A percentile compares a stretch with the other conserved stretches of the same genome.
Evolutionary conservation across 2,113 vertebrate genomes (phyloP).

Genomic region (Oplegnathus fasciatus): DNA sequence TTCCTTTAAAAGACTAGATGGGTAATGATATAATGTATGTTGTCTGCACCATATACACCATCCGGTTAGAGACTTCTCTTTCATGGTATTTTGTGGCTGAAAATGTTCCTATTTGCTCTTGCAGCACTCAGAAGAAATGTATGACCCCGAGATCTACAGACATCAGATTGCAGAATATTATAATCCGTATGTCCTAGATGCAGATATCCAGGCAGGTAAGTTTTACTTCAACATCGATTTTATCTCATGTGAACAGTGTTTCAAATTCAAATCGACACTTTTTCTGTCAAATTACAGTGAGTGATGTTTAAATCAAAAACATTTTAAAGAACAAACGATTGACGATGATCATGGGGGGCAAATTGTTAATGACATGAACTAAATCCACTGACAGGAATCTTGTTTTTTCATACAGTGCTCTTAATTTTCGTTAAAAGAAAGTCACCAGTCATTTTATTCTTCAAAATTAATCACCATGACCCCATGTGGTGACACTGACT

Average conservation of each 20-base stretch:
- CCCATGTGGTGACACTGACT: constrained; percentile 40
- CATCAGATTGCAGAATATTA: constrained; percentile 93
- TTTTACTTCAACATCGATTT: constrained; percentile 48
- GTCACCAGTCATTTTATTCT: constrained; percentile 9
- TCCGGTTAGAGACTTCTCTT: not conserved
- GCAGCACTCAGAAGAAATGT: constrained; percentile 95
- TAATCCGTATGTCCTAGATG: constrained; percentile 92
- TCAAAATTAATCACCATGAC: constrained; percentile 20
- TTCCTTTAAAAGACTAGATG: not conserved
- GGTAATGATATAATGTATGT: not conserved
- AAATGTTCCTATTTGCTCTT: constrained; percentile 64
- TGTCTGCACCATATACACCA: not conserved
- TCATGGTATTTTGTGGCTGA: constrained; percentile 3
- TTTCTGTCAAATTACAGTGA: not conserved
- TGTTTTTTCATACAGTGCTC: not conserved
- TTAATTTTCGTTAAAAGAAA: not conserved
- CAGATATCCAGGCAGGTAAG: constrained; percentile 95
- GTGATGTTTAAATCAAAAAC: not conserved
- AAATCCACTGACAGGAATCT: not conserved
- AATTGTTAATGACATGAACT: not conserved
- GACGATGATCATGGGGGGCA: not conserved
- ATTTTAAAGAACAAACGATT: not conserved
- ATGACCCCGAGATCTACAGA: constrained; percentile 94
- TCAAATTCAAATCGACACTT: not conserved
- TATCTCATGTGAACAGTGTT: not conserved